Base-by-base conservation (phyloP, 2,797 vertebrate species). In the Chloroceryle inda region DNA sequence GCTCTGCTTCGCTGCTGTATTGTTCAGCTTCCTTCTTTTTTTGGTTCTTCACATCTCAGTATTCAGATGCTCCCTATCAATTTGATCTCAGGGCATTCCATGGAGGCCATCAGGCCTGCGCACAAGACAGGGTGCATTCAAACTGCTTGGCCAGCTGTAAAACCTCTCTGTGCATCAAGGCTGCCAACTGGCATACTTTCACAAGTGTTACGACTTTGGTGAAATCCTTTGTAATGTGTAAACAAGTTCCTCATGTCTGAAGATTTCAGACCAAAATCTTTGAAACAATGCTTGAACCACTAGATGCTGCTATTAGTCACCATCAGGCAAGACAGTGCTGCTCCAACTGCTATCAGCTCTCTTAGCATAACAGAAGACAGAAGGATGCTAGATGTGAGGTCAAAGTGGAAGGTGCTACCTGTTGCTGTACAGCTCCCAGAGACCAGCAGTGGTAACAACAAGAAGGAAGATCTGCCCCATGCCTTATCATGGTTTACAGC, bases 241-340 rank as follows among this genome's bases (percentile, higher is more conserved):
- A 80, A 63, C 4, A 50, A 59, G 31, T 45, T 67, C 37, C 23
- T 76, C 7, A 3, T 5, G 6, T n/a, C 26, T 61, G 52, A 84
- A 55, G 33, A 63, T 35, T 92, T 82, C 67, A 69, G 67, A 63
- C 6, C 27, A 81, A 86, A 75, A 72, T 73, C 26, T 77, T 64
- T 64, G 33, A 71, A 62, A 44, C 13, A 19, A 16, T 17, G 6
- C 24, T 79, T 45, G 56, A 78, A 13, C 37, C 61, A 59, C 59
- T 89, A 71, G 40, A 61, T 67, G 68, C 33, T 82, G 56, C 78
- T 58, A 2, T 45, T 63, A 20, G 63, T 74, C 52, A 44, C 47
- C 38, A 21, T 66, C 24, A 31, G 14, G 13, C 0, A 0, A 37
- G 45, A 68, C 5, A 56, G 14, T 4, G 31, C n/a, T 61, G 50